These are phyloP conservation scores for Coelopa pilipes DNA, from an alignment of 2,888 invertebrate genomes.

Conservation along the genomic window DNA sequence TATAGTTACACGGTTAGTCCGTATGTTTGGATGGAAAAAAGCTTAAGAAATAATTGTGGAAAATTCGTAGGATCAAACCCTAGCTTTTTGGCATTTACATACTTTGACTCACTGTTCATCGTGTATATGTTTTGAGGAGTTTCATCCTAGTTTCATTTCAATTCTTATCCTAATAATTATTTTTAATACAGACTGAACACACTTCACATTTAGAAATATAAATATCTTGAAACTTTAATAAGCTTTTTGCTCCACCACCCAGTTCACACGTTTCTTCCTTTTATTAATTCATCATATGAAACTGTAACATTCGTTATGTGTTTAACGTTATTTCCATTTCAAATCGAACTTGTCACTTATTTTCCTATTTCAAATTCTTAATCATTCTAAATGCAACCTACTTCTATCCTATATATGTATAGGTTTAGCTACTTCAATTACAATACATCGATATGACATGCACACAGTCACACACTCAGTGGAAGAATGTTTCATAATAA, in stretches of 20 bases:
- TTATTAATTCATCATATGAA: not conserved
- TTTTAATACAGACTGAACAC: not conserved
- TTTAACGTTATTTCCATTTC: not conserved
- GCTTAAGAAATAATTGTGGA: not conserved
- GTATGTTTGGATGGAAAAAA: too few relatives aligned
- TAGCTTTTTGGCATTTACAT: conserved; percentile 10
- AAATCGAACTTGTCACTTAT: not conserved
- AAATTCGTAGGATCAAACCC: not conserved
- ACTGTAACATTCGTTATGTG: not conserved
- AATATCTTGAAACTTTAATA: conserved; percentile 15
- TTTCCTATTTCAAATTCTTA: not conserved
- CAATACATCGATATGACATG: too few relatives aligned
- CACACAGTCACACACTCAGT: too few relatives aligned
- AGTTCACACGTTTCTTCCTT: not conserved
- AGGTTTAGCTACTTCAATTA: too few relatives aligned
- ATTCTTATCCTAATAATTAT: not conserved
- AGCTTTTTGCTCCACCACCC: not conserved
- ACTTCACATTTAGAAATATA: conserved; percentile 10
- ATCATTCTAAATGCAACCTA: too few relatives aligned
- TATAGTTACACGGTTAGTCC: too few relatives aligned
- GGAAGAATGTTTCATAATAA: too few relatives aligned
- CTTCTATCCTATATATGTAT: too few relatives aligned
- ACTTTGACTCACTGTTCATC: not conserved
- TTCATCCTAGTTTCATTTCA: not conserved
- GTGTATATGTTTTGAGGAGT: not conserved